Percentiles rank a stretch among this genome's conserved stretches.
Evolutionary conservation across 2,797 vertebrate genomes (phyloP).

Genomic region (Acipenser oxyrinchus): DNA sequence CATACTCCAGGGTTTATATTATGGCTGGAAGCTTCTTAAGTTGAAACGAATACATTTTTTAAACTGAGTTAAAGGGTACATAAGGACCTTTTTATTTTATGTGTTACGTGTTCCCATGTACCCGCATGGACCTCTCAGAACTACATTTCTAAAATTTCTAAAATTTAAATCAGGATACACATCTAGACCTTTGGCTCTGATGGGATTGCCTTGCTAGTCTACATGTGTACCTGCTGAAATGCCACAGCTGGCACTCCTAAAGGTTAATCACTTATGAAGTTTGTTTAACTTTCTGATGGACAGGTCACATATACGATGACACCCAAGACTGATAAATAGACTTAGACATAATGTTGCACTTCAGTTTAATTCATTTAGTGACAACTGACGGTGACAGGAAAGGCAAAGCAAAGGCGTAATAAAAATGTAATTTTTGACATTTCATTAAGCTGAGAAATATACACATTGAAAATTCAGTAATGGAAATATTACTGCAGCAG

Average conservation of each 20-base stretch:
- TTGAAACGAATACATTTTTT: too few relatives aligned
- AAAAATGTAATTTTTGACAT: conserved; percentile 12
- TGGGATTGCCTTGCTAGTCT: neutral
- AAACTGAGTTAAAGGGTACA: too few relatives aligned
- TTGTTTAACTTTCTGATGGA: neutral
- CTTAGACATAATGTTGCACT: neutral
- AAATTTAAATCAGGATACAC: too few relatives aligned
- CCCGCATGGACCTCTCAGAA: too few relatives aligned
- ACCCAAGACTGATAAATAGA: neutral
- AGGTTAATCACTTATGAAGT: conserved; percentile 8
- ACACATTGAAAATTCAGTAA: conserved; percentile 5
- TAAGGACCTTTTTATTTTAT: too few relatives aligned
- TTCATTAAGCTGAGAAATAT: conserved; percentile 8
- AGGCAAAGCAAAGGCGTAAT: conserved; percentile 6
- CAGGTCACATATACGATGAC: neutral
- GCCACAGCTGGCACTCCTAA: conserved; percentile 1
- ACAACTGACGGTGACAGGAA: conserved; percentile 7
- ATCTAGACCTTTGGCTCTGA: too few relatives aligned
- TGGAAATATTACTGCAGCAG: conserved; percentile 1
- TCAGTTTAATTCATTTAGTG: neutral
- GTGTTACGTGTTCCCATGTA: too few relatives aligned
- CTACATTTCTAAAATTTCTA: too few relatives aligned
- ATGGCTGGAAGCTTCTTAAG: too few relatives aligned
- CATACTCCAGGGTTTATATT: too few relatives aligned
- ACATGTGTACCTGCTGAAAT: neutral